These are phyloP conservation scores for Drosophila sordidula DNA, from an alignment of 2,888 invertebrate species.

Conservation along the genomic window DNA sequence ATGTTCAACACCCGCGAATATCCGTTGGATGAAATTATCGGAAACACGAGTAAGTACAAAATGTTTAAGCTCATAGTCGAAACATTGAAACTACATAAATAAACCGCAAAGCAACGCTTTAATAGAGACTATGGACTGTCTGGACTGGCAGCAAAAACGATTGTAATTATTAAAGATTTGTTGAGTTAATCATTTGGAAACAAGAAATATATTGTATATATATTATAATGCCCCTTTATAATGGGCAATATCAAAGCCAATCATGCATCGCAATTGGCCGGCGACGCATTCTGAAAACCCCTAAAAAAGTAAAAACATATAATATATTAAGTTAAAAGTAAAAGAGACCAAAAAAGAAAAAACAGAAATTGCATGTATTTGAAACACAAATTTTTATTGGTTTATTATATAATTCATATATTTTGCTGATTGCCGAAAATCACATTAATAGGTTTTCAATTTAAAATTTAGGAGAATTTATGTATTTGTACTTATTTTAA, in stretches of 20 bases:
- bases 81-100: neutral
- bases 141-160: neutral
- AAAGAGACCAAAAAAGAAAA: neutral
- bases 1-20: neutral
- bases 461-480: too few species aligned
- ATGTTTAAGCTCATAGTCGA: neutral
- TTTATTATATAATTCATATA: too few species aligned
- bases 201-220: neutral
- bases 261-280: neutral
- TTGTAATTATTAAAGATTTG: neutral
- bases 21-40: neutral
- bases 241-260: neutral
- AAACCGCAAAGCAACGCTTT: neutral
- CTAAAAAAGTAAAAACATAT: too few species aligned
- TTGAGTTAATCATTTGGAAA: constrained; percentile 1
- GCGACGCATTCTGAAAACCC: too few species aligned
- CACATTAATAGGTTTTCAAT: too few species aligned
- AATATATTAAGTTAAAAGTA: neutral
- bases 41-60: neutral
- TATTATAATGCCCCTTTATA: neutral
- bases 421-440: too few species aligned
- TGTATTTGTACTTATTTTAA: too few species aligned
- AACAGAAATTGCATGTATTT: too few species aligned
- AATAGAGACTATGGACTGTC: neutral
- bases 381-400: too few species aligned